phyloP scores from a whole-genome alignment of 2,888 invertebrate genomes.

The Dryadula phaetusa region DNA sequence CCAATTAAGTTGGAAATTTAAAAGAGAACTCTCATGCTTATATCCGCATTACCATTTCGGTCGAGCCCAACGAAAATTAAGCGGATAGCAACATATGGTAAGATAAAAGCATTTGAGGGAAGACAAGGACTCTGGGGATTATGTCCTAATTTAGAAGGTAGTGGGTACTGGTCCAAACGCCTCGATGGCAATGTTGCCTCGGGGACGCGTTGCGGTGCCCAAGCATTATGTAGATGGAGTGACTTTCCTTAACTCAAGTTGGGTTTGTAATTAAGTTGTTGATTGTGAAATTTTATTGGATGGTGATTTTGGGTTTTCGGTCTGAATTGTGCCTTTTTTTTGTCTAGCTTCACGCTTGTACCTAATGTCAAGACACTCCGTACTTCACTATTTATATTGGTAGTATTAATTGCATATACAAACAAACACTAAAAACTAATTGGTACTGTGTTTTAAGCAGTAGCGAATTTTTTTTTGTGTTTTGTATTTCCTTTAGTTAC shows the following conservation, averaged over 20 bases:
- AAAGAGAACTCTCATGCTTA: neutral
- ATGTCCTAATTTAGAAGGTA: constrained; percentile 42
- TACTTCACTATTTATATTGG: too few relatives aligned
- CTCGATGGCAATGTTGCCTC: constrained; percentile 38
- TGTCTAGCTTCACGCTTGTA: too few relatives aligned
- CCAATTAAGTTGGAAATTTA: constrained; percentile 12
- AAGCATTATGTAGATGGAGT: constrained; percentile 35
- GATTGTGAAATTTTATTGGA: constrained; percentile 13
- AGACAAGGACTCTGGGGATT: constrained; percentile 35
- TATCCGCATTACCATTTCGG: neutral
- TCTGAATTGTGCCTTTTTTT: neutral
- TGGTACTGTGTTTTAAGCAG: too few relatives aligned
- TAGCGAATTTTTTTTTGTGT: too few relatives aligned
- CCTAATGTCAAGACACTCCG: too few relatives aligned
- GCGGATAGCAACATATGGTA: constrained; percentile 26
- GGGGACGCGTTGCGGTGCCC: constrained; percentile 39
- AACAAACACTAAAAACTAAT: too few relatives aligned
- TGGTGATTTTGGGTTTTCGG: neutral
- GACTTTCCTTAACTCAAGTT: constrained; percentile 15
- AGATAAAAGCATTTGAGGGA: constrained; percentile 36
- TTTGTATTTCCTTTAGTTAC: too few relatives aligned
- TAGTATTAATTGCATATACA: too few relatives aligned
- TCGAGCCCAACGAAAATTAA: constrained; percentile 23
- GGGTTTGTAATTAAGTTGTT: constrained; percentile 18
- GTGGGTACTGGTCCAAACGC: constrained; percentile 30